A percentile compares a stretch with the other conserved stretches of the same genome.
Conservation (phyloP, 2,888 invertebrate genomes). For the Caenorhabditis angaria region DNA sequence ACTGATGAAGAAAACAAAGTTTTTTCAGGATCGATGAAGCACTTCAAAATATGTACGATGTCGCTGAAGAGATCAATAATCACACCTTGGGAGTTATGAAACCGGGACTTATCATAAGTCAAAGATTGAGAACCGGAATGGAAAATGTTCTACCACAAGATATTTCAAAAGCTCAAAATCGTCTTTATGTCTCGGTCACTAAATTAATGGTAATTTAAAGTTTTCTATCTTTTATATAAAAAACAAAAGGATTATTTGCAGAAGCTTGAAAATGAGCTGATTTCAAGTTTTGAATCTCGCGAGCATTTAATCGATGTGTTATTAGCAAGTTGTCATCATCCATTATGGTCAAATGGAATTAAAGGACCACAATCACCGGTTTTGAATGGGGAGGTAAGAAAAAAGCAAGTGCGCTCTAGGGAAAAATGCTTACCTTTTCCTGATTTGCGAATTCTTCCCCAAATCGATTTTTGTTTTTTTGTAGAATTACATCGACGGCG, state of each 20-base stretch:
- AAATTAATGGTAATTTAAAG: conserved; percentile 13
- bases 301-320: conserved; percentile 71
- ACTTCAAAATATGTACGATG: conserved; percentile 57
- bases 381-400: conserved; percentile 74
- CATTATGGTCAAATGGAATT: conserved; percentile 87
- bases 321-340: conserved; percentile 84
- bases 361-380: conserved; percentile 80
- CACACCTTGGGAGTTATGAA: conserved; percentile 68
- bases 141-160: conserved; percentile 61
- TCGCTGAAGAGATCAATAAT: conserved; percentile 68
- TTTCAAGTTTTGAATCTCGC: conserved; percentile 50
- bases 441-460: neutral
- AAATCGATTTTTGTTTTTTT: too few species aligned
- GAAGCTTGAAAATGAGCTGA: conserved; percentile 59
- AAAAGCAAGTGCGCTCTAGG: too few species aligned
- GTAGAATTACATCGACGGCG: conserved; percentile 88
- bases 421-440: conserved; percentile 29
- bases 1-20: neutral
- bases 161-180: conserved; percentile 46
- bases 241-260: conserved; percentile 19
- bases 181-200: conserved; percentile 56
- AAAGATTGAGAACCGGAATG: conserved; percentile 53
- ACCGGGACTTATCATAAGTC: conserved; percentile 66
- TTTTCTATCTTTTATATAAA: neutral
- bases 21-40: conserved; percentile 46